phyloP scores from a whole-genome alignment of 1,140 invertebrate species.

The Ceratoteleas bidentatus region DNA sequence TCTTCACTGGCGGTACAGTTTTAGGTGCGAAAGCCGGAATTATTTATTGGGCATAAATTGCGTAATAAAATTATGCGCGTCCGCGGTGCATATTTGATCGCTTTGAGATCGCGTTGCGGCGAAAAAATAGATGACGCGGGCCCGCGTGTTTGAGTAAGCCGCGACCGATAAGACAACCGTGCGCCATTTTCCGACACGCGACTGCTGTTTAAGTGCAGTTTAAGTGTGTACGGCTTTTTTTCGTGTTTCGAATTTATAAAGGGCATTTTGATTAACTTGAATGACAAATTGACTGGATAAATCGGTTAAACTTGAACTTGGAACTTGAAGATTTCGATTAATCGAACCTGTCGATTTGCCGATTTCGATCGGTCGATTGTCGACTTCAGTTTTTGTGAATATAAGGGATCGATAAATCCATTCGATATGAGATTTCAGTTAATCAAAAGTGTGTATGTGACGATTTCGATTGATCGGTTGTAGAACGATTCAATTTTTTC shows the following conservation, averaged over 20 bases:
- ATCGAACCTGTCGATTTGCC: too few relatives aligned
- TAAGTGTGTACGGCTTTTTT: too few relatives aligned
- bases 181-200: background rate
- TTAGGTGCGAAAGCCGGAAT: slow-evolving; percentile 61
- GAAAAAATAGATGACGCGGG: slow-evolving; percentile 28
- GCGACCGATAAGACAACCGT: slow-evolving; percentile 47
- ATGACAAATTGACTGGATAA: too few relatives aligned
- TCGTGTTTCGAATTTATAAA: background rate
- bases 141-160: slow-evolving; percentile 63
- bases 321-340: too few relatives aligned
- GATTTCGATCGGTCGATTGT: too few relatives aligned
- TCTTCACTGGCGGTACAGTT: slow-evolving; percentile 49
- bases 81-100: slow-evolving; percentile 63
- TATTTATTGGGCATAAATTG: slow-evolving; percentile 66
- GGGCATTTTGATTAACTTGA: background rate
- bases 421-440: too few relatives aligned
- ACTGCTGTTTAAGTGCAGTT: background rate
- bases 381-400: too few relatives aligned
- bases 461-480: too few relatives aligned
- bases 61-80: slow-evolving; percentile 63
- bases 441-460: too few relatives aligned
- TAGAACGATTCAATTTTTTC: too few relatives aligned
- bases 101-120: slow-evolving; percentile 41
- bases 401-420: too few relatives aligned
- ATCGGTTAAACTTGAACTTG: too few relatives aligned